These are phyloP conservation scores for Sussaba pulchella DNA, from an alignment of 2,888 invertebrate genomes.

Conservation along the genomic window DNA sequence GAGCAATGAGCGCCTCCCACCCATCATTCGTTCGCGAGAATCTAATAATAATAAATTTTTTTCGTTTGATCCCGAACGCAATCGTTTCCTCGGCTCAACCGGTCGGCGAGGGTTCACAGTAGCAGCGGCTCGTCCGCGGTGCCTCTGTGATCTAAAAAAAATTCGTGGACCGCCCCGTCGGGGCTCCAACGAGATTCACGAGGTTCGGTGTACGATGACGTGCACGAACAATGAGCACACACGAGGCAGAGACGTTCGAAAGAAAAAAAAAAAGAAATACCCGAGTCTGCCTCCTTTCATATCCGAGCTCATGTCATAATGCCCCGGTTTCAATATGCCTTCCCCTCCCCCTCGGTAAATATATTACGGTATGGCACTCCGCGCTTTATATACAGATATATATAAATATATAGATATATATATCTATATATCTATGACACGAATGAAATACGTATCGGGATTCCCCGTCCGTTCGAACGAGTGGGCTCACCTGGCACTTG, in stretches of 20 bases:
- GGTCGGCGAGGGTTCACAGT: conserved; percentile 17
- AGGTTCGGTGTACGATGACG: conserved; percentile 60
- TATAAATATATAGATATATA: neutral
- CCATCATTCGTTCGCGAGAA: too few species aligned
- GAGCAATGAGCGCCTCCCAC: too few species aligned
- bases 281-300: conserved; percentile 55
- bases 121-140: conserved; percentile 65
- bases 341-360: conserved; percentile 13
- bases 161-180: conserved; percentile 69
- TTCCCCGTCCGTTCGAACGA: conserved; percentile 55
- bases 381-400: neutral
- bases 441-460: conserved; percentile 68
- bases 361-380: conserved; percentile 43
- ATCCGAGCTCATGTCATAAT: conserved; percentile 58
- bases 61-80: conserved; percentile 23
- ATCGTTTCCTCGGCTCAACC: conserved; percentile 8
- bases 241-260: conserved; percentile 33
- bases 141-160: conserved; percentile 80
- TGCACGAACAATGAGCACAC: conserved; percentile 56
- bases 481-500: conserved; percentile 76
- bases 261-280: conserved; percentile 35
- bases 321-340: conserved; percentile 57
- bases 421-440: neutral
- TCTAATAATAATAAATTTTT: too few species aligned
- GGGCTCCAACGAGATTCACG: conserved; percentile 20